These are phyloP conservation scores for Myiopsitta monachus DNA, from an alignment of 2,113 vertebrate genomes.

Conservation along the genomic window DNA sequence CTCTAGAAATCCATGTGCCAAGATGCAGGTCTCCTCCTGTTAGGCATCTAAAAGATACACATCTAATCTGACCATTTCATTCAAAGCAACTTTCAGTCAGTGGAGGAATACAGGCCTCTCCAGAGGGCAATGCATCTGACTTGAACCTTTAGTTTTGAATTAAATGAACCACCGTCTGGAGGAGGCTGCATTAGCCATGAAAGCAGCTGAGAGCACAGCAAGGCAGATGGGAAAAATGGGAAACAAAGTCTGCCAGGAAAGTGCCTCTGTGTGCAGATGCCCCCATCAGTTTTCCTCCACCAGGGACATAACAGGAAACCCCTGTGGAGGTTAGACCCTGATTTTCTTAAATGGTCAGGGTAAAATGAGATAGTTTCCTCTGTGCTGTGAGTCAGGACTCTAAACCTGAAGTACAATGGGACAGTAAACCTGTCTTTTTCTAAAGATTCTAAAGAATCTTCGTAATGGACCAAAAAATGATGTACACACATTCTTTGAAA, in stretches of 20 bases:
- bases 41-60: background rate
- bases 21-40: background rate
- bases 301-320: background rate
- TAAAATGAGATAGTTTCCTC: background rate
- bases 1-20: background rate
- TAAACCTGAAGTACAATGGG: background rate
- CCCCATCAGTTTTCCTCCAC: background rate
- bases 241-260: background rate
- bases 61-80: background rate
- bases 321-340: background rate
- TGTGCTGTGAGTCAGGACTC: background rate
- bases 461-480: background rate
- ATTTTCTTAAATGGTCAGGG: background rate
- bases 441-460: background rate
- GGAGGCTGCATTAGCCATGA: background rate
- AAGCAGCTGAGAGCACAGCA: background rate
- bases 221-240: background rate
- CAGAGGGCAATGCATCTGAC: background rate
- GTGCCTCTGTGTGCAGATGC: background rate
- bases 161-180: background rate
- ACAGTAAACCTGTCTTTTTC: background rate
- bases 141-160: background rate
- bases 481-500: fast-evolving
- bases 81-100: background rate
- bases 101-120: background rate